Base-by-base conservation (phyloP, 2,888 invertebrate species). In the Zaprionus bogoriensis region DNA sequence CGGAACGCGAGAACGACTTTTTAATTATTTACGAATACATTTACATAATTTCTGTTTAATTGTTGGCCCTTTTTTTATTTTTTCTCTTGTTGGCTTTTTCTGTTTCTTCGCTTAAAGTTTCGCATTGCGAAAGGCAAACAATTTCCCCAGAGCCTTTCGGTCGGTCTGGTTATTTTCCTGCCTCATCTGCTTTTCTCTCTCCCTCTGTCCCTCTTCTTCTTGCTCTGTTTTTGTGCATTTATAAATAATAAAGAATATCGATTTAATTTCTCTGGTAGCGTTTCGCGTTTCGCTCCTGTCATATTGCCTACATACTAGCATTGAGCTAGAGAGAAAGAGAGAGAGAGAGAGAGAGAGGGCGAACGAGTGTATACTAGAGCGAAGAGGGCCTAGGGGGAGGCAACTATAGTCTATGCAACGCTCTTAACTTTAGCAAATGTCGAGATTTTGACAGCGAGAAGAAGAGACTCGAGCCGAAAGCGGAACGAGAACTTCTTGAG, bases 181-280 rank as follows among this genome's bases (percentile, higher is more conserved):
- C 38, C 47, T 47, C 17, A 32, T 36, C 42, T 30, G n/a, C 22
- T 44, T 6, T 9, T 1, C 36, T 3, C 36, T 6, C 17, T 4
- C 52, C 55, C 19, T 17, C 14, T 48, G 27, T 46, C 38, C 32
- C 7, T 41, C 39, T 42, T 48, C 28, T 51, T 58, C 32, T 41
- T 47, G 25, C 46, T 52, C 51, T 48, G 42, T 55, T 46, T 48
- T 19, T 48, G 77, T 58, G 51, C 64, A 69, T 82, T 78, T 78
- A 83, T 83, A 79, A 77, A 84, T 84, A 79, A 80, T 83, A 80
- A 77, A 63, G 61, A 67, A 77, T 77, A 79, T 79, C 84, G 79
- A 79, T 79, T 79, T 80, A 83, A 79, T 68, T 79, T 52, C 57
- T 47, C 61, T 65, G 53, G 41, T 36, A 17, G 45, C 46, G 36